A percentile compares a stretch with the other conserved stretches of the same genome.
phyloP scores from a whole-genome alignment of 2,888 invertebrate genomes.

The Melangyna quadrimaculata region DNA sequence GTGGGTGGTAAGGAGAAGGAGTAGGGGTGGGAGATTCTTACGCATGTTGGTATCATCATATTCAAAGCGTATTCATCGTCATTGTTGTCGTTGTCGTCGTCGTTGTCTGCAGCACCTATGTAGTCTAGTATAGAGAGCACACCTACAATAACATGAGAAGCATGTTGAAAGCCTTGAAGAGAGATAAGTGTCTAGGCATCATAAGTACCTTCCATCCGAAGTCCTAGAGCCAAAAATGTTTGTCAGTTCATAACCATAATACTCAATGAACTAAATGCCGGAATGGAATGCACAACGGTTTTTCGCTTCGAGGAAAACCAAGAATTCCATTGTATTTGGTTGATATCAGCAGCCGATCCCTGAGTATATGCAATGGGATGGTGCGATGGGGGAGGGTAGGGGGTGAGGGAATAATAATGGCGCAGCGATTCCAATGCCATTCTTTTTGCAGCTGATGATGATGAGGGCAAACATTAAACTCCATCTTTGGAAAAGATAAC shows the following conservation, averaged over 20 bases:
- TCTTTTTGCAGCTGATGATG: constrained; percentile 19
- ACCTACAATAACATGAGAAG: constrained; percentile 12
- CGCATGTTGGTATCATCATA: constrained; percentile 4
- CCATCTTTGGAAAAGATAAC: neutral
- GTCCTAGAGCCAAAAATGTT: constrained; percentile 48
- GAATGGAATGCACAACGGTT: constrained; percentile 46
- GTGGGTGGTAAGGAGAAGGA: neutral
- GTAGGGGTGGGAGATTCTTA: neutral
- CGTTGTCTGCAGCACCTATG: constrained; percentile 7
- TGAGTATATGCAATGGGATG: neutral
- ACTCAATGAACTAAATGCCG: constrained; percentile 56
- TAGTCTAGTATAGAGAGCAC: neutral
- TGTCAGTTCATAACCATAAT: constrained; percentile 45
- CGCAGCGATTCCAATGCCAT: constrained; percentile 15
- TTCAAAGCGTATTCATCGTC: neutral
- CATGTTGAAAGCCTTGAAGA: constrained; percentile 28
- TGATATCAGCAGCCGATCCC: constrained; percentile 26
- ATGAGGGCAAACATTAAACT: constrained; percentile 40
- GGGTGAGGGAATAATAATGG: neutral
- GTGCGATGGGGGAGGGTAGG: neutral
- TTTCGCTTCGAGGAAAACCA: constrained; percentile 7
- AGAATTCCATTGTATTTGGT: constrained; percentile 21
- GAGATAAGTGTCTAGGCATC: constrained; percentile 35
- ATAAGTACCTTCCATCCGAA: constrained; percentile 13
- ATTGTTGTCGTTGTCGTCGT: neutral